Conservation (phyloP, 2,113 vertebrate species). For the Tupaia tana region DNA sequence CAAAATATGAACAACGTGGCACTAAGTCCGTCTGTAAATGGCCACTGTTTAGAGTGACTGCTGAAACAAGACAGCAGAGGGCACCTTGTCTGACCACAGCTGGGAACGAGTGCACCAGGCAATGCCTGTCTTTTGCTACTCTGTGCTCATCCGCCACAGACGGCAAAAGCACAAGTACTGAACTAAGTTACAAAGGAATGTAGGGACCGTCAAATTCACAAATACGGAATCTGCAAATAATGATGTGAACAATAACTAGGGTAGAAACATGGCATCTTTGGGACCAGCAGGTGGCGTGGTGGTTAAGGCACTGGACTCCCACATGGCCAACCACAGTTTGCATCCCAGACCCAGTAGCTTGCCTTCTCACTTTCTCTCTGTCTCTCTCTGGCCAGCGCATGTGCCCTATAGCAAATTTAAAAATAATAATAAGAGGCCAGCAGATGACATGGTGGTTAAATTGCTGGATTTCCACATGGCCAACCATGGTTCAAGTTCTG, state of each 20-base stretch:
- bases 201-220: background rate
- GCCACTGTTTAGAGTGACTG: background rate
- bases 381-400: too few relatives aligned
- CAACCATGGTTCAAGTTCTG: too few relatives aligned
- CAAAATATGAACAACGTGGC: background rate
- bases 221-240: background rate
- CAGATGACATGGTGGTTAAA: too few relatives aligned
- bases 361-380: too few relatives aligned
- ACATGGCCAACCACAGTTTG: too few relatives aligned
- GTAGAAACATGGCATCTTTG: background rate
- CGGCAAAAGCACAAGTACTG: background rate
- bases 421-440: too few relatives aligned
- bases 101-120: fast-evolving
- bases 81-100: background rate
- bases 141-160: background rate
- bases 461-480: too few relatives aligned
- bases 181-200: background rate
- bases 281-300: too few relatives aligned
- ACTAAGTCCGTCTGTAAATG: background rate
- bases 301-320: too few relatives aligned
- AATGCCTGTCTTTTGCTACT: background rate
- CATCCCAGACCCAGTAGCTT: too few relatives aligned
- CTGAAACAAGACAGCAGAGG: background rate
- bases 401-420: too few relatives aligned
- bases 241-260: background rate